Conservation (phyloP, 30 jellyfish, hydroid and myxozoan species). For the Hydractinia symbiolongicarpus region DNA sequence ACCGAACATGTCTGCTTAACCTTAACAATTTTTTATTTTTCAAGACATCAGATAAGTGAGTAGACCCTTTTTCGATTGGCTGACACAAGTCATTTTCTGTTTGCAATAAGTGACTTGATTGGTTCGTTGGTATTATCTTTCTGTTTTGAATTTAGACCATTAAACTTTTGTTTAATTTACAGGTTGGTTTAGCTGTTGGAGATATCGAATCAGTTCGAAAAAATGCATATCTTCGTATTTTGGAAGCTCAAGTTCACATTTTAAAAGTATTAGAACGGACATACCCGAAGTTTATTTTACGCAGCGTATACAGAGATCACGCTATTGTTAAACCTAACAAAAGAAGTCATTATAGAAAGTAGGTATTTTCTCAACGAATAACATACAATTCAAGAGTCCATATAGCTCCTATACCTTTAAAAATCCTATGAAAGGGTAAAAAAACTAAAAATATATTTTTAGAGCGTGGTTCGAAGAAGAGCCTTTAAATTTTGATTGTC, state of each 20-base stretch:
- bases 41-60: no score
- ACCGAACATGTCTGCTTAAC: no score
- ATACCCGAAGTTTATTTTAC: conserved; percentile 33
- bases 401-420: background rate
- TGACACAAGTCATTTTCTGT: background rate
- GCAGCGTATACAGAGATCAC: background rate
- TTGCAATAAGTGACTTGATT: background rate
- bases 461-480: no score
- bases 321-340: conserved; percentile 18
- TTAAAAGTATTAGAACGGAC: conserved; percentile 58
- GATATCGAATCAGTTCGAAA: conserved; percentile 91
- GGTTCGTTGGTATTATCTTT: conserved; percentile 4
- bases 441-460: no score
- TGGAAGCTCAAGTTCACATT: conserved; percentile 74
- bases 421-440: background rate
- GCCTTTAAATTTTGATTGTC: background rate
- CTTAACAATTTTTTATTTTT: no score
- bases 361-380: background rate
- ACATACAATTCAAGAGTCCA: no score
- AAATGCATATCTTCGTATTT: conserved; percentile 74
- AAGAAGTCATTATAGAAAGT: conserved; percentile 2
- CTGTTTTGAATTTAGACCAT: background rate
- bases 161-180: background rate
- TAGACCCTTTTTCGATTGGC: background rate
- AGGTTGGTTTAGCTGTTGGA: conserved; percentile 99